Evolutionary conservation across 2,888 invertebrate species (phyloP).

Genomic region (Leptopterna dolabrata): DNA sequence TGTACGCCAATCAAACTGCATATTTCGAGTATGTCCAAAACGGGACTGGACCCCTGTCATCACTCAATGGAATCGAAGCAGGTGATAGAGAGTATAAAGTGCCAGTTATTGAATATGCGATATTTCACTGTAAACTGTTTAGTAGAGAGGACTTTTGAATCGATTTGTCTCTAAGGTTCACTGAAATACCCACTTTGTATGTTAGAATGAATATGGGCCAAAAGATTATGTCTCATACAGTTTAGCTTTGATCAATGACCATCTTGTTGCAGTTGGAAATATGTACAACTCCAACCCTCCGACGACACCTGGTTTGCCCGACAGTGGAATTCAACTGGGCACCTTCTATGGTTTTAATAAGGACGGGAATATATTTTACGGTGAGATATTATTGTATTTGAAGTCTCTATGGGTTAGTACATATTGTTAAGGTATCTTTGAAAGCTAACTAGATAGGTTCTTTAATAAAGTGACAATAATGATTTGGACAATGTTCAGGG

Average conservation of each 20-base stretch:
- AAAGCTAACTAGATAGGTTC: no score
- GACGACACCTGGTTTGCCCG: background rate
- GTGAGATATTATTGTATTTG: background rate
- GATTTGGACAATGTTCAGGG: background rate
- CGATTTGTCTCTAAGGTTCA: no score
- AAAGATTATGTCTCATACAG: no score
- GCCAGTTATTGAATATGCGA: no score
- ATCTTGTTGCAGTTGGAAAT: background rate
- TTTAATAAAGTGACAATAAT: no score
- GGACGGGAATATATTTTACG: background rate
- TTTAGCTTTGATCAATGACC: background rate
- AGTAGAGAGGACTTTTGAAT: no score
- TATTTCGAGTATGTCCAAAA: conserved; percentile 44
- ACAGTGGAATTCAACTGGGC: background rate
- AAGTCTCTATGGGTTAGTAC: no score
- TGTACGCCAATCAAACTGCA: background rate
- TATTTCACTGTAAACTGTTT: no score
- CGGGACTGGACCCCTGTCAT: conserved; percentile 40
- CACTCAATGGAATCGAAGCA: conserved; percentile 15
- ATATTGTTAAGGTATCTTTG: no score
- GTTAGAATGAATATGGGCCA: no score
- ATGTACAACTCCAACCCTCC: background rate
- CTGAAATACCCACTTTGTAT: no score
- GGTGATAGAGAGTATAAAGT: background rate
- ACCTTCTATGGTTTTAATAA: background rate